Percentiles rank a stretch among this genome's conserved stretches.
These are phyloP conservation scores for Carcharodon carcharias DNA, from an alignment of 2,797 vertebrate species.

Conservation along the genomic window DNA sequence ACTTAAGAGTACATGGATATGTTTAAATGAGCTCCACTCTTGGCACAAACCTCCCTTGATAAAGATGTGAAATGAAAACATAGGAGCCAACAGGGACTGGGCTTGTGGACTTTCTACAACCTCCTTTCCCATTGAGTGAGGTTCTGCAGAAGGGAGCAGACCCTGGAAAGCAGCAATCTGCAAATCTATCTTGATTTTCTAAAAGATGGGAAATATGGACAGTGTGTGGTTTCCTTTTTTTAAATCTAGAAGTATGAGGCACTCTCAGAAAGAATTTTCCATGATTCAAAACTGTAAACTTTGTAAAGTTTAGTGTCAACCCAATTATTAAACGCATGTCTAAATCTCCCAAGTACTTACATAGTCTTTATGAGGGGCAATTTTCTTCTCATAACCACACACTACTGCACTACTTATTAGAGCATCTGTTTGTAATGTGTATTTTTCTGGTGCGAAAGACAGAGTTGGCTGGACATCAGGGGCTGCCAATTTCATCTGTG, in stretches of 20 bases:
- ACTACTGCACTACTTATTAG: not conserved
- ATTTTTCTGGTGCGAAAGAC: not conserved
- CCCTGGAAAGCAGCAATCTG: not conserved
- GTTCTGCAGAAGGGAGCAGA: not conserved
- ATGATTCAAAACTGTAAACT: not conserved
- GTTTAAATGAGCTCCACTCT: not conserved
- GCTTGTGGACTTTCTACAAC: not conserved
- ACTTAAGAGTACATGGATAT: not conserved
- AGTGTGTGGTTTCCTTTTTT: not conserved
- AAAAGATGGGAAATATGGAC: not conserved
- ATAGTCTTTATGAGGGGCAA: not conserved
- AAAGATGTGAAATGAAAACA: not conserved
- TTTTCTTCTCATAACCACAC: slow-evolving; percentile 30
- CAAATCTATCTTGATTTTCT: not conserved
- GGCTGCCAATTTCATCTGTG: slow-evolving; percentile 54
- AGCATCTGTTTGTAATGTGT: slow-evolving; percentile 3
- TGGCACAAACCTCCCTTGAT: not conserved
- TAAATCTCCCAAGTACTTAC: slow-evolving; percentile 2
- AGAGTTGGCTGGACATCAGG: slow-evolving; percentile 27
- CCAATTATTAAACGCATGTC: not conserved
- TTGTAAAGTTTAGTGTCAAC: not conserved
- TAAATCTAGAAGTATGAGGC: not conserved
- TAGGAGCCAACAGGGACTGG: not conserved
- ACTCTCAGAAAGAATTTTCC: not conserved
- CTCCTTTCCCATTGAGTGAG: not conserved